phyloP scores from a whole-genome alignment of 1,140 invertebrate genomes.

The Rhagoletis pomonella region DNA sequence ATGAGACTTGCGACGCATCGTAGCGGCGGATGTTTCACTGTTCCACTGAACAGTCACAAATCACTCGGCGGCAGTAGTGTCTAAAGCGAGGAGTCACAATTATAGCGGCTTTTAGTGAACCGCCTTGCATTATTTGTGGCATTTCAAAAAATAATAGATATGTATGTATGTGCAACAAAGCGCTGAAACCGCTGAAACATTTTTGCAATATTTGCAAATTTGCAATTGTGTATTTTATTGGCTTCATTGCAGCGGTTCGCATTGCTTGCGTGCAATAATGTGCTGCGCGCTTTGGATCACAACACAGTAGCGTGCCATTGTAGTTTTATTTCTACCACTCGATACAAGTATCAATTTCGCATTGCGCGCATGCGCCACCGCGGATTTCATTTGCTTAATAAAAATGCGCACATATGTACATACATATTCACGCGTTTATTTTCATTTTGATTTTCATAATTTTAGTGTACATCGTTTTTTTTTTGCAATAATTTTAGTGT shows the following conservation, averaged over 20 bases:
- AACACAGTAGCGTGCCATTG: background rate
- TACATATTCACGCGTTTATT: background rate
- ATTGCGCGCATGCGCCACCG: constrained; percentile 10
- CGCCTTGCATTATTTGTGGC: background rate
- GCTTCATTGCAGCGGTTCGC: constrained; percentile 24
- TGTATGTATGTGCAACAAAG: background rate
- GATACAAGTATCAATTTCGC: constrained; percentile 36
- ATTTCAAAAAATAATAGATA: constrained; percentile 14
- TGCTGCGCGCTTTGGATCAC: background rate
- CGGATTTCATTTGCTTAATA: background rate
- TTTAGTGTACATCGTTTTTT: background rate
- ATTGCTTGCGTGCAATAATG: background rate
- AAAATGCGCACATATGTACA: background rate
- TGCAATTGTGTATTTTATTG: constrained; percentile 18
- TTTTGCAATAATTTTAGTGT: background rate
- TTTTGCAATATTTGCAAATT: constrained; percentile 28
- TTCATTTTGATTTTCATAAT: background rate
- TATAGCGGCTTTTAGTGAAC: background rate
- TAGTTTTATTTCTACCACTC: constrained; percentile 3
- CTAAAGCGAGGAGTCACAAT: background rate
- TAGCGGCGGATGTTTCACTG: background rate
- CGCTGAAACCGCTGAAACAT: background rate
- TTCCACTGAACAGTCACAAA: background rate
- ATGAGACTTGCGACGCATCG: background rate
- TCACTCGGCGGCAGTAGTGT: background rate